Base-by-base conservation (phyloP, 2,113 vertebrate species). In the Anolis sagrei region DNA sequence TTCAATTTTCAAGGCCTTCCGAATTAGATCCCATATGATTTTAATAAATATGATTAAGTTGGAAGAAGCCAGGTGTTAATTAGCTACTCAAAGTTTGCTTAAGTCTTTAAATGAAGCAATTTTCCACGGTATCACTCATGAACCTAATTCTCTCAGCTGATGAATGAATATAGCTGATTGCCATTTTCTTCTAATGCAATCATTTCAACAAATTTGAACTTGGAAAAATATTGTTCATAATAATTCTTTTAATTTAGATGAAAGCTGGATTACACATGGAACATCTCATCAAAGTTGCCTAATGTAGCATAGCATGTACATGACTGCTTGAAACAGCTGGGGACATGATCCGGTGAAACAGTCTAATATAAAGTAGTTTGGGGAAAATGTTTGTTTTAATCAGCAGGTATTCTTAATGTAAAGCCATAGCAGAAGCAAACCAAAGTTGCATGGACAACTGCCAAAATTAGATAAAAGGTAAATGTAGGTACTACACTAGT, bases 361-460 rank as follows among this genome's bases (percentile, higher is more conserved):
- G 29, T 5, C 70, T 82, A 69, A 62, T 16, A 69, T 90, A 39
- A 84, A 75, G 10, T 84, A 87, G 84, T 62, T 68, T 79, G 27
- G 3, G 72, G 75, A 73, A 89, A 89, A 88, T 3, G 8, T 25
- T 92, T 39, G 77, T 78, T 91, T 90, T 89, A 93, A 93, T 70
- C 61, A 88, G 3, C 76, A 91, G 83, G 58, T 90, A 89, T 91
- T 89, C 82, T 92, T 81, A 81, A 44, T 86, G 70, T 6, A 80
- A 90, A 92, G 62, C 2, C 70, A 14, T 74, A 90, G 48, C 27
- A 87, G 7, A 11, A 87, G 18, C 86, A 92, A 92, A 69, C 36
- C 9, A 13, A 82, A 80, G 87, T 0, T n/a, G 3, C 0, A 48
- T 49, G 0, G 14, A 86, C 86, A 76, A 75, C 72, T 78, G 21